A percentile compares a stretch with the other conserved stretches of the same genome.
phyloP scores from a whole-genome alignment of 2,113 vertebrate species.

The Syrmaticus mikado region DNA sequence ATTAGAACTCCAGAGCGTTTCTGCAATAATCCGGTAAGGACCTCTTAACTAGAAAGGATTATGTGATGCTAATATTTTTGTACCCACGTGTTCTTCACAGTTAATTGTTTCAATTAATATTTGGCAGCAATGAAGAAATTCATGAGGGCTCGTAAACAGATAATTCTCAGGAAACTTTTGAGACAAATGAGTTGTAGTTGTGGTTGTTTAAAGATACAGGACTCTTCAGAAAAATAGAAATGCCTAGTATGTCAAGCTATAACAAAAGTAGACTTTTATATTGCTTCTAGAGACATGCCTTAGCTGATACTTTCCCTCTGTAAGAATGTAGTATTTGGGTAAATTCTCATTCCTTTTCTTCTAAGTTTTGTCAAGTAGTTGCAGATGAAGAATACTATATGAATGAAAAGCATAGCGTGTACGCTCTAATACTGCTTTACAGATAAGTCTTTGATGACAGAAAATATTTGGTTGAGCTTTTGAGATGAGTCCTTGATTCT shows the following conservation, averaged over 20 bases:
- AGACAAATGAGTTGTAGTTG: neutral
- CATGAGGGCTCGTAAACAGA: slow-evolving; percentile 16
- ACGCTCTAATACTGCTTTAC: neutral
- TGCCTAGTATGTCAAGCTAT: rapidly evolving
- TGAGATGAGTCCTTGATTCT: neutral
- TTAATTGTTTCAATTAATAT: slow-evolving; percentile 83
- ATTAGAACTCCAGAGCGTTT: slow-evolving; percentile 80
- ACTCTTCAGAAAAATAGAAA: neutral
- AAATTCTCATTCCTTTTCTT: neutral
- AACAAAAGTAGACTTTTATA: neutral
- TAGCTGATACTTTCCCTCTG: neutral
- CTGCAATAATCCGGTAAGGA: slow-evolving; percentile 77
- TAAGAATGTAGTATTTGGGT: neutral
- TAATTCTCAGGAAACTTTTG: neutral
- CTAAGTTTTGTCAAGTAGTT: neutral
- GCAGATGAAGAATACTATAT: neutral
- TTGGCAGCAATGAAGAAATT: slow-evolving; percentile 66
- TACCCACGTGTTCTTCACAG: slow-evolving; percentile 62
- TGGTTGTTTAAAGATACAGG: neutral
- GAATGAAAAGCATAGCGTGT: neutral
- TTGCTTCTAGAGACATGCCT: neutral
- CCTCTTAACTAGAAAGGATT: slow-evolving; percentile 80
- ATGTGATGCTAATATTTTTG: slow-evolving; percentile 73
- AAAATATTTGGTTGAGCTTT: neutral
- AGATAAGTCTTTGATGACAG: neutral